These are phyloP conservation scores for Aurelia coerulea DNA, from an alignment of 30 jellyfish, hydroid and myxozoan species.

Conservation along the genomic window DNA sequence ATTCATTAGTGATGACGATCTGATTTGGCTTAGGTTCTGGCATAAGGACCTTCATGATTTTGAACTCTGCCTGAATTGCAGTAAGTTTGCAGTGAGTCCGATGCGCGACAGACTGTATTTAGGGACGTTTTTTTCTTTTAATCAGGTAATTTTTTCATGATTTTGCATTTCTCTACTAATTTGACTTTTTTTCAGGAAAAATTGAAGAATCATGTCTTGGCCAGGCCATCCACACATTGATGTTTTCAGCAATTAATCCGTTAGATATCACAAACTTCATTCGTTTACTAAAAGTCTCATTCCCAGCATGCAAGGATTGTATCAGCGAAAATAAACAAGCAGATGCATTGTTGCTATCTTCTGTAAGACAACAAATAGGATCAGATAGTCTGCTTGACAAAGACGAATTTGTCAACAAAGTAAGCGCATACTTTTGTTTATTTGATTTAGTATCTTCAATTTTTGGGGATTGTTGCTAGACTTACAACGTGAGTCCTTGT, in stretches of 20 bases:
- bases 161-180: too few relatives aligned
- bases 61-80: too few relatives aligned
- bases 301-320: constrained; percentile 37
- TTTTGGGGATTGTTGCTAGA: too few relatives aligned
- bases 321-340: background rate
- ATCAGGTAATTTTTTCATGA: too few relatives aligned
- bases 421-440: background rate
- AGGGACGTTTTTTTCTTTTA: too few relatives aligned
- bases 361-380: constrained; percentile 68
- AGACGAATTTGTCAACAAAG: constrained; percentile 66
- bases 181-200: constrained; percentile 17
- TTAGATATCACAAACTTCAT: constrained; percentile 9
- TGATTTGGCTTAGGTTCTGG: too few relatives aligned
- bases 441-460: background rate
- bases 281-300: constrained; percentile 31
- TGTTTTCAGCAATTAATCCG: constrained; percentile 23
- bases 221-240: constrained; percentile 30
- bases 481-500: too few relatives aligned
- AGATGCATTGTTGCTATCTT: constrained; percentile 50
- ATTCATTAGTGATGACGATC: too few relatives aligned
- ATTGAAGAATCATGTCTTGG: constrained; percentile 46
- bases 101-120: too few relatives aligned
- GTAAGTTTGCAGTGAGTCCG: too few relatives aligned
- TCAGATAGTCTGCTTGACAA: constrained; percentile 63
- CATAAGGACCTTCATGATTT: too few relatives aligned